phyloP scores from a whole-genome alignment of 2,888 invertebrate species.

The Dasysyrphus tricinctus region DNA sequence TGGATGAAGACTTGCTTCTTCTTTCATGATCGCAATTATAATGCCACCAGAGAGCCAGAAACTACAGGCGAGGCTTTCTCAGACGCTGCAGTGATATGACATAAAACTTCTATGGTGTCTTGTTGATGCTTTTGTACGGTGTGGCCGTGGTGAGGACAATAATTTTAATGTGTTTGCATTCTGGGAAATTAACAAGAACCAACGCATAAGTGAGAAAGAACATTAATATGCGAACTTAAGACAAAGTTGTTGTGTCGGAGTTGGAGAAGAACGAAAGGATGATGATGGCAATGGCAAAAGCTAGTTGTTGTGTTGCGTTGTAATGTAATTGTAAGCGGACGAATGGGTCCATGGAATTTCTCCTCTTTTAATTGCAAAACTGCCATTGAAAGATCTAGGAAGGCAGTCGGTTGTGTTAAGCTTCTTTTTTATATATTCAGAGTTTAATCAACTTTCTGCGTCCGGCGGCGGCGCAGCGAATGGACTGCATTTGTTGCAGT shows the following conservation, averaged over 20 bases:
- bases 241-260: background rate
- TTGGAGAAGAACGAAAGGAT: slow-evolving; percentile 5
- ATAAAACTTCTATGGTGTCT: slow-evolving; percentile 11
- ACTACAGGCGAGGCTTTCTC: too few relatives aligned
- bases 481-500: background rate
- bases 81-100: background rate
- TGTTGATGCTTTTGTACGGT: background rate
- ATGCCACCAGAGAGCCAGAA: slow-evolving; percentile 38
- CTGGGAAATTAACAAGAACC: slow-evolving; percentile 48
- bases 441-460: slow-evolving; percentile 54
- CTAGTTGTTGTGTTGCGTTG: background rate
- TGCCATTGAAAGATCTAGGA: slow-evolving; percentile 50
- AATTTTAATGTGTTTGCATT: slow-evolving; percentile 60
- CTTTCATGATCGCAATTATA: slow-evolving; percentile 53
- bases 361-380: slow-evolving; percentile 60
- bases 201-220: background rate
- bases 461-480: background rate
- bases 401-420: slow-evolving; percentile 14
- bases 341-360: slow-evolving; percentile 57
- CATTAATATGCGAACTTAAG: background rate
- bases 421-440: slow-evolving; percentile 16
- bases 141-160: slow-evolving; percentile 39
- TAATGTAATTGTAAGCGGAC: slow-evolving; percentile 39
- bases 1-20: slow-evolving; percentile 26
- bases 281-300: background rate